These are phyloP conservation scores for Serranus cabrilla DNA, from an alignment of 2,797 vertebrate species.

Conservation along the genomic window DNA sequence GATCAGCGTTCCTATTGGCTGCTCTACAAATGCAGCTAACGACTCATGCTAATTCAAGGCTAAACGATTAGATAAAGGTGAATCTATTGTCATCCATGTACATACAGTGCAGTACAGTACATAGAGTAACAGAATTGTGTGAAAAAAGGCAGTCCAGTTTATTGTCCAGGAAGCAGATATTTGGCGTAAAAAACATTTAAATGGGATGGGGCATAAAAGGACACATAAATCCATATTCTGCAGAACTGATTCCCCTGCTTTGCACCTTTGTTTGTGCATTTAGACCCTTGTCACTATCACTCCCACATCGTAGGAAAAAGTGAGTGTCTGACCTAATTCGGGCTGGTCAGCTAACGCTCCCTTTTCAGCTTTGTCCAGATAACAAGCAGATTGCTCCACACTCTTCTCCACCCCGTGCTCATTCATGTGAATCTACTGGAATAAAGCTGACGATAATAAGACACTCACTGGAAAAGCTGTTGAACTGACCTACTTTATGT, in stretches of 20 bases:
- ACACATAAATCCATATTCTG: not conserved
- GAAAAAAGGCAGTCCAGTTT: not conserved
- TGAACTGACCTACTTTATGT: constrained; percentile 19
- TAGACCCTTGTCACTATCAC: constrained; percentile 37
- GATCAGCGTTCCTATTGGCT: too few species aligned
- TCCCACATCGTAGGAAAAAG: constrained; percentile 64
- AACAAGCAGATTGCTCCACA: constrained; percentile 41
- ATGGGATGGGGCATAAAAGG: not conserved
- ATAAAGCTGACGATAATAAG: constrained; percentile 10
- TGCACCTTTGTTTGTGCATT: constrained; percentile 34
- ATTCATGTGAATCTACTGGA: constrained; percentile 38
- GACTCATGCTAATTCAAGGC: too few species aligned
- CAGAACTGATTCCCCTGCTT: not conserved
- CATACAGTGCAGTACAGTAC: too few species aligned
- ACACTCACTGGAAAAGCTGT: constrained; percentile 6
- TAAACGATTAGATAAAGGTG: too few species aligned
- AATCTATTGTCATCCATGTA: too few species aligned
- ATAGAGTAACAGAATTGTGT: too few species aligned
- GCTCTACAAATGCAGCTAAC: too few species aligned
- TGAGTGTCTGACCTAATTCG: constrained; percentile 65
- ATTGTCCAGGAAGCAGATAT: not conserved
- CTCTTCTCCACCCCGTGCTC: constrained; percentile 30
- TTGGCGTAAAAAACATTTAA: too few species aligned
- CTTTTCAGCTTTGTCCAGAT: constrained; percentile 42
- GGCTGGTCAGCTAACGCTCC: constrained; percentile 53